Conservation (phyloP, 2,797 vertebrate species). For the Danio albolineatus region DNA sequence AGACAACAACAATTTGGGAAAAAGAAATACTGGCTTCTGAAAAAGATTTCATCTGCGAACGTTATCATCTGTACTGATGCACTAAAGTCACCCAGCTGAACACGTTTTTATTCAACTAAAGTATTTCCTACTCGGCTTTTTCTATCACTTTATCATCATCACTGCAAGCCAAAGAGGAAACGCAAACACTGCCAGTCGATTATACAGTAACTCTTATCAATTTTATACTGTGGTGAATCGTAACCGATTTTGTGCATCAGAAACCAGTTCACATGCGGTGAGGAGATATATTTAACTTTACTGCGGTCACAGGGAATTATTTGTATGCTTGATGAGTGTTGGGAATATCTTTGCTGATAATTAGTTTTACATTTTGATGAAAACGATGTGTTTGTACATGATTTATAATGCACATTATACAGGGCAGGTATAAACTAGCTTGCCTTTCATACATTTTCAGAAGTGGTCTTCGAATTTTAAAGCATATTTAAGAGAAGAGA, state of each 20-base stretch:
- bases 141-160: conserved; percentile 1
- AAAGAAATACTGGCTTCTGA: not conserved
- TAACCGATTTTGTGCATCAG: conserved; percentile 19
- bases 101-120: conserved; percentile 19
- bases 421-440: not conserved
- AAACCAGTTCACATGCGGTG: conserved; percentile 7
- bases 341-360: conserved; percentile 22
- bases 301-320: not conserved
- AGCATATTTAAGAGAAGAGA: not conserved
- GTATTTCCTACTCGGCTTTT: conserved; percentile 19
- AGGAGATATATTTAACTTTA: not conserved
- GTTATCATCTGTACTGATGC: conserved; percentile 20
- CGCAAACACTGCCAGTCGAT: conserved; percentile 37
- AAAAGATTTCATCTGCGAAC: not conserved
- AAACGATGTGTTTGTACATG: not conserved
- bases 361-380: conserved; percentile 24
- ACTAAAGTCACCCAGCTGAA: conserved; percentile 14
- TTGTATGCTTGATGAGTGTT: not conserved
- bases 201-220: conserved; percentile 11
- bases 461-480: not conserved
- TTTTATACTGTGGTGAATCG: conserved; percentile 10
- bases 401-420: conserved; percentile 6
- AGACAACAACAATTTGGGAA: not conserved
- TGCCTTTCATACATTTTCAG: conserved; percentile 26
- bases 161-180: conserved; percentile 46